Conservation (phyloP, 1,140 invertebrate genomes). For the Anastrepha ludens region DNA sequence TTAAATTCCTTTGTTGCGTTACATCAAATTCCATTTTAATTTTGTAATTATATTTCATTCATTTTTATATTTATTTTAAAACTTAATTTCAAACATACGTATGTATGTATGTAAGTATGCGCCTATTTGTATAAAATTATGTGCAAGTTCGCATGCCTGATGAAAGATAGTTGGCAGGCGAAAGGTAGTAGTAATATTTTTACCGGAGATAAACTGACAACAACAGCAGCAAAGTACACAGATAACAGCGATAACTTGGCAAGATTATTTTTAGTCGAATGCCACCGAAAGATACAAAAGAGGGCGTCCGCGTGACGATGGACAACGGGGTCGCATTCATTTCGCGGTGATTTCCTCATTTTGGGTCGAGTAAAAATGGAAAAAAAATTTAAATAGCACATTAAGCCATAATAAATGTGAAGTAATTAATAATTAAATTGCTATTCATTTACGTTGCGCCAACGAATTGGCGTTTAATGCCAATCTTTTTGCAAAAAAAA, state of each 20-base stretch:
- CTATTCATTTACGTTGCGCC: neutral
- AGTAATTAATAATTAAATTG: conserved; percentile 27
- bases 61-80: neutral
- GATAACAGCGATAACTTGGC: conserved; percentile 21
- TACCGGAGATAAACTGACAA: conserved; percentile 1
- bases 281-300: neutral
- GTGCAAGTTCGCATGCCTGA: neutral
- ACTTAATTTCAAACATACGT: neutral
- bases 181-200: neutral
- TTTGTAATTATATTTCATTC: conserved; percentile 3
- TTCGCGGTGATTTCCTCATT: conserved; percentile 22
- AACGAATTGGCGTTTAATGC: neutral
- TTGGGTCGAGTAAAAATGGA: neutral
- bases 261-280: conserved; percentile 18
- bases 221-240: neutral
- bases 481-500: no score
- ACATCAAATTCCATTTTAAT: neutral
- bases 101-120: neutral
- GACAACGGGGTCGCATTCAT: neutral
- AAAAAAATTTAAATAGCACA: conserved; percentile 25
- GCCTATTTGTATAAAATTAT: neutral
- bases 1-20: no score
- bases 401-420: neutral
- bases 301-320: conserved; percentile 43
- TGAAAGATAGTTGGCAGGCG: conserved; percentile 4